Conservation (phyloP, 2,888 invertebrate species). For the Lacanobia oleracea region DNA sequence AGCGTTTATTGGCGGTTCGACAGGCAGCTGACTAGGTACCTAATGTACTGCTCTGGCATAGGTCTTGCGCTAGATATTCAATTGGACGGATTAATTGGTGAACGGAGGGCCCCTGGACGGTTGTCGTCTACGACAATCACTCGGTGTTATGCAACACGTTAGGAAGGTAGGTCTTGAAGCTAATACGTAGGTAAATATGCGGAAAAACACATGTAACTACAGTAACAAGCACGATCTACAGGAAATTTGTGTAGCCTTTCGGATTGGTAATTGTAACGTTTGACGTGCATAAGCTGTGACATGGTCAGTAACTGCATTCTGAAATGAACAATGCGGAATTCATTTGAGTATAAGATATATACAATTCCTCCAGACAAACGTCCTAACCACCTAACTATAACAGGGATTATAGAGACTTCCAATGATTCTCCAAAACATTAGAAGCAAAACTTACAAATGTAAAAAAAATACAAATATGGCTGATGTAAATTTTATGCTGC, state of each 20-base stretch:
- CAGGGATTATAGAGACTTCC: no score
- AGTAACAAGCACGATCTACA: slow-evolving; percentile 46
- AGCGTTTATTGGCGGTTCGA: slow-evolving; percentile 59
- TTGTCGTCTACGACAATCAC: slow-evolving; percentile 53
- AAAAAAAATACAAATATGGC: neutral
- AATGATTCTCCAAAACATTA: neutral
- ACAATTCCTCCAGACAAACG: neutral
- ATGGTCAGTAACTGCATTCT: slow-evolving; percentile 12
- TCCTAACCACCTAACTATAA: neutral
- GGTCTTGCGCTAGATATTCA: slow-evolving; percentile 79
- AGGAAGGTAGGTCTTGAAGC: slow-evolving; percentile 19
- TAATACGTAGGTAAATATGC: slow-evolving; percentile 55
- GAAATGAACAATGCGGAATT: slow-evolving; percentile 1
- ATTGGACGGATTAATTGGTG: slow-evolving; percentile 86
- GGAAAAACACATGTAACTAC: slow-evolving; percentile 47
- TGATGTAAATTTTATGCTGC: slow-evolving; percentile 23
- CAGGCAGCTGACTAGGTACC: slow-evolving; percentile 52
- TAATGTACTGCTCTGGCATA: slow-evolving; percentile 60
- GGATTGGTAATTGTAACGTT: slow-evolving; percentile 37
- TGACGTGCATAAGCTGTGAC: slow-evolving; percentile 29
- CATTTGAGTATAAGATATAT: neutral
- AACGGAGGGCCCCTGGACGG: slow-evolving; percentile 69
- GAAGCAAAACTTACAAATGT: neutral
- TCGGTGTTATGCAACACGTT: slow-evolving; percentile 48
- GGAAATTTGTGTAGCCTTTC: slow-evolving; percentile 50